Conservation (phyloP, 2,113 vertebrate species). For the Peromyscus californicus region DNA sequence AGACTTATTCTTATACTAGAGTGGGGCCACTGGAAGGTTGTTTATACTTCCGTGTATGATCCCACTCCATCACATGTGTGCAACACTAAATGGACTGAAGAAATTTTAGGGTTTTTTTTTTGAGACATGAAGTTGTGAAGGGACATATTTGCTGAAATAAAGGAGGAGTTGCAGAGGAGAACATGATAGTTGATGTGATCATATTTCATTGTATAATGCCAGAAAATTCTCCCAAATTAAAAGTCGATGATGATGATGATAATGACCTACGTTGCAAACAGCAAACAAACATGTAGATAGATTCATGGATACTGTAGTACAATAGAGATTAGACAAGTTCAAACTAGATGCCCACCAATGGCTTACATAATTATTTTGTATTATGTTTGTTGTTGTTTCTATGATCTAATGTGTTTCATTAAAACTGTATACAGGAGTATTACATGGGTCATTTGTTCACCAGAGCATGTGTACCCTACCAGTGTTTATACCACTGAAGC, state of each 20-base stretch:
- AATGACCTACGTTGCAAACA: no score
- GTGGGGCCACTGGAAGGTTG: background rate
- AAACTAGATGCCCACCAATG: fast-evolving
- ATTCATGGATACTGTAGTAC: no score
- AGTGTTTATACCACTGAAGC: background rate
- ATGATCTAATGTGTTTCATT: background rate
- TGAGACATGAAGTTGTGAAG: background rate
- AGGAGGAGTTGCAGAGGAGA: no score
- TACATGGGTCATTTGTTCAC: background rate
- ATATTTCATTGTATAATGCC: background rate
- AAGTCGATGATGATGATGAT: background rate
- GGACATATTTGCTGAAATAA: background rate
- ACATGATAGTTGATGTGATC: no score
- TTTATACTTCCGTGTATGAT: background rate
- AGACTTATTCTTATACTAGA: background rate
- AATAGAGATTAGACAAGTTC: no score
- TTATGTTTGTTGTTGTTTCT: background rate
- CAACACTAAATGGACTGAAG: background rate
- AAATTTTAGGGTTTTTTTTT: no score
- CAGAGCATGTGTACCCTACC: background rate
- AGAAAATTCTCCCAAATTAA: background rate
- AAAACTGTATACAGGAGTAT: no score
- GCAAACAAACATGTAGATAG: no score
- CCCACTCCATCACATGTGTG: background rate
- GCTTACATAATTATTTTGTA: background rate